Percentiles rank a stretch among this genome's conserved stretches.
These are phyloP conservation scores for Cochlearius cochlearius DNA, from an alignment of 2,113 vertebrate species.

Conservation along the genomic window DNA sequence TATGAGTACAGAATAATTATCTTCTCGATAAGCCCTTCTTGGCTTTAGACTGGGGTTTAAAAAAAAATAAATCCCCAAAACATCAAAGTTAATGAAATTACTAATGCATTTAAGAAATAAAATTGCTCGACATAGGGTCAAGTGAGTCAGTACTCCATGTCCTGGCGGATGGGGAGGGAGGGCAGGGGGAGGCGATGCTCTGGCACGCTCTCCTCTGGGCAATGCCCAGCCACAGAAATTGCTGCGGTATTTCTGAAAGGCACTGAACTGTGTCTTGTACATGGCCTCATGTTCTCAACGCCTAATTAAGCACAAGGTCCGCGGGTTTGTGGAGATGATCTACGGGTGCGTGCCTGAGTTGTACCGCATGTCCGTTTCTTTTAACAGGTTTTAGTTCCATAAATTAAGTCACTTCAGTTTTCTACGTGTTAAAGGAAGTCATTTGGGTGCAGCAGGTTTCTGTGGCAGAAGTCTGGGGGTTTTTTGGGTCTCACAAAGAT, in stretches of 20 bases:
- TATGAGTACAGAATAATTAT: not conserved
- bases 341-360: not conserved
- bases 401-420: not conserved
- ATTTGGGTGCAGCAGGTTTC: not conserved
- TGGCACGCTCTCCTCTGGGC: not conserved
- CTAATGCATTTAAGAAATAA: not conserved
- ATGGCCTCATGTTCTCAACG: not conserved
- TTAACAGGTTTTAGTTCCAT: not conserved
- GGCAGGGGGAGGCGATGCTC: not conserved
- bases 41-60: not conserved
- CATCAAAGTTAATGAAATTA: not conserved
- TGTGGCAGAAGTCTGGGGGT: not conserved
- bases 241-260: not conserved
- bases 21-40: not conserved
- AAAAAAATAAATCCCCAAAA: not conserved
- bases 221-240: not conserved
- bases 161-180: not conserved
- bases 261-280: not conserved
- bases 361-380: fast-evolving
- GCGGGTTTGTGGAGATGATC: not conserved
- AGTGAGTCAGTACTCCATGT: not conserved
- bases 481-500: not conserved
- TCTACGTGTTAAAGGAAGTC: not conserved
- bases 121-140: not conserved
- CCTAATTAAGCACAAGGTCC: conserved; percentile 5